phyloP scores from a whole-genome alignment of 2,797 vertebrate genomes.

The Myotis myotis region DNA sequence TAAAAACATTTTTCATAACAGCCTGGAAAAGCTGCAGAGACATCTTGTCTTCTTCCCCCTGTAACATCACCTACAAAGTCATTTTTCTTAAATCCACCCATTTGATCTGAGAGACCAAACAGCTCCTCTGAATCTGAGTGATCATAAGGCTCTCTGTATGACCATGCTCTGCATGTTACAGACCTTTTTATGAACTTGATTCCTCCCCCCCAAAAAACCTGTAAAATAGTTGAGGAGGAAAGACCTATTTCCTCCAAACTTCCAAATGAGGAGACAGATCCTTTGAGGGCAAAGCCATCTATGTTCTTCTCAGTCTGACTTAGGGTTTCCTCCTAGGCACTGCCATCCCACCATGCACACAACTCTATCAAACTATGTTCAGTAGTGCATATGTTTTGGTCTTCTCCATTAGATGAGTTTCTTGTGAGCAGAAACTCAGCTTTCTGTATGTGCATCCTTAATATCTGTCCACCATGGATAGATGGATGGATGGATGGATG shows the following conservation, averaged over 20 bases:
- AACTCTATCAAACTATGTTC: not conserved
- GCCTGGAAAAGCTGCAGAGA: not conserved
- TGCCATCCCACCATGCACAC: not conserved
- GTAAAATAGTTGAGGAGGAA: not conserved
- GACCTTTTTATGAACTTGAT: not conserved
- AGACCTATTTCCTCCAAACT: not conserved
- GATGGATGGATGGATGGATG: not conserved
- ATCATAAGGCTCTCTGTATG: not conserved
- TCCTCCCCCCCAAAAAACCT: not conserved
- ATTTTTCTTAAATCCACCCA: not conserved
- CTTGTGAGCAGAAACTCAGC: not conserved
- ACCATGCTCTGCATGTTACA: fast-evolving
- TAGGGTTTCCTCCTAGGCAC: not conserved
- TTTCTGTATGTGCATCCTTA: not conserved
- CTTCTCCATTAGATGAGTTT: not conserved
- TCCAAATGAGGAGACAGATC: not conserved
- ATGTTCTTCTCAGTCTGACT: not conserved
- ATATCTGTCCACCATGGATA: not conserved
- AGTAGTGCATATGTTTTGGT: not conserved
- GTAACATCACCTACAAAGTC: not conserved
- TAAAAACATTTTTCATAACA: slow-evolving; percentile 50
- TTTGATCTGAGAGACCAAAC: not conserved
- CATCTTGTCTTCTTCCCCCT: not conserved
- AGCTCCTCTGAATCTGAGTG: not conserved
- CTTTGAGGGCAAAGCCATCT: not conserved